Base-by-base conservation (phyloP, 2,888 invertebrate species). In the Trachelus stipa region DNA sequence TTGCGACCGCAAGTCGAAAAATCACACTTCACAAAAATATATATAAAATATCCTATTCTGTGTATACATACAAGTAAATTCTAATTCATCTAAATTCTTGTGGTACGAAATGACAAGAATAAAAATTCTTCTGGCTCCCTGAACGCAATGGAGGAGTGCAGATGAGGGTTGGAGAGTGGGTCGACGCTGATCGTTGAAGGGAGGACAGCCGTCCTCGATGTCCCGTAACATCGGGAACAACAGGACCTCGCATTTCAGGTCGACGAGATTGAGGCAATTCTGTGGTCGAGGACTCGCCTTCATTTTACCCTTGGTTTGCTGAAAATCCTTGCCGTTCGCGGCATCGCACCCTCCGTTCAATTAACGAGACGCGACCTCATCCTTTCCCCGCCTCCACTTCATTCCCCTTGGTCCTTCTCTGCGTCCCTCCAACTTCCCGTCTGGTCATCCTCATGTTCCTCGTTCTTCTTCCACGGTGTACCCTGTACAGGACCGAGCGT, bases 201-300 rank as follows among this genome's bases (percentile, higher is more conserved):
- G n/a, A 35, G 74, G 37, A 77, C 40, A 23, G 30, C 0, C 12
- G 71, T 71, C 71, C 34, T 56, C 56, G 56, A 56, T 23, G 56
- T 56, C 23, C 56, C 56, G 23, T 56, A 56, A 56, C 56, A 56
- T 56, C 56, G 75, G 74, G 77, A 37, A 69, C 74, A 56, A 71
- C 77, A 77, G 71, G 68, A 76, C 73, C 75, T 76, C 76, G 71
- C 78, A 78, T 78, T 78, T 78, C 73, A 78, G 76, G 34, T 73
- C 76, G 76, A 73, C 75, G 78, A 78, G 76, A 88, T 85, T 84
- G 85, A 80, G 83, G 84, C 86, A 88, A 88, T 87, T 87, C 83
- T 81, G 85, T 82, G 86, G 85, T 78, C 79, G 84, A 87, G 85
- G 85, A 88, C 87, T 85, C 83, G 83, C 84, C 81, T 80, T 81